Conservation (phyloP, 2,113 vertebrate genomes). For the Columba livia region DNA sequence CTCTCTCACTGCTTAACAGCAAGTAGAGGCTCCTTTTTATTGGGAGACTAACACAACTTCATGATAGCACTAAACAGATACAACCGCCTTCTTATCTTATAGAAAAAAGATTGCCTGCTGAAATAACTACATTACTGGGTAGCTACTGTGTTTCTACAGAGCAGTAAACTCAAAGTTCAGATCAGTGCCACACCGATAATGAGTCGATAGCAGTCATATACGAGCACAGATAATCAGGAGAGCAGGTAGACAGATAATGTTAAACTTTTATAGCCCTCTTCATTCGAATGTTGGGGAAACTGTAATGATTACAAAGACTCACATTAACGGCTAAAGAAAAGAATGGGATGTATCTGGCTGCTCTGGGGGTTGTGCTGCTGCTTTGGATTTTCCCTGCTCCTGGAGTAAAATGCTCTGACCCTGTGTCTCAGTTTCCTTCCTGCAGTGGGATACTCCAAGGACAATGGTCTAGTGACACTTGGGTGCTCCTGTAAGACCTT, state of each 20-base stretch:
- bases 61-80: slow-evolving; percentile 37
- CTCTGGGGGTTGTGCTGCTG: not conserved
- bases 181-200: not conserved
- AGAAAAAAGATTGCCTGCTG: slow-evolving; percentile 21
- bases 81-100: not conserved
- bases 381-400: not conserved
- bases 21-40: not conserved
- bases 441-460: not conserved
- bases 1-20: not conserved
- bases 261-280: slow-evolving; percentile 6
- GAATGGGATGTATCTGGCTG: not conserved
- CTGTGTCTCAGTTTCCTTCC: accelerated
- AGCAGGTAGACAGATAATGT: not conserved
- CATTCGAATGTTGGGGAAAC: not conserved
- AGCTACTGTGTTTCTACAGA: slow-evolving; percentile 33
- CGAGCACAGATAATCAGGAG: not conserved
- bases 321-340: not conserved
- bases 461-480: not conserved
- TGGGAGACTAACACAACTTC: not conserved
- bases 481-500: not conserved
- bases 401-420: accelerated
- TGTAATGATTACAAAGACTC: not conserved
- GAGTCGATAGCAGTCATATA: not conserved
- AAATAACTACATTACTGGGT: slow-evolving; percentile 1
- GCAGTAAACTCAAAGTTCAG: slow-evolving; percentile 56